phyloP scores from a whole-genome alignment of 2,113 vertebrate species.

The Euleptes europaea region DNA sequence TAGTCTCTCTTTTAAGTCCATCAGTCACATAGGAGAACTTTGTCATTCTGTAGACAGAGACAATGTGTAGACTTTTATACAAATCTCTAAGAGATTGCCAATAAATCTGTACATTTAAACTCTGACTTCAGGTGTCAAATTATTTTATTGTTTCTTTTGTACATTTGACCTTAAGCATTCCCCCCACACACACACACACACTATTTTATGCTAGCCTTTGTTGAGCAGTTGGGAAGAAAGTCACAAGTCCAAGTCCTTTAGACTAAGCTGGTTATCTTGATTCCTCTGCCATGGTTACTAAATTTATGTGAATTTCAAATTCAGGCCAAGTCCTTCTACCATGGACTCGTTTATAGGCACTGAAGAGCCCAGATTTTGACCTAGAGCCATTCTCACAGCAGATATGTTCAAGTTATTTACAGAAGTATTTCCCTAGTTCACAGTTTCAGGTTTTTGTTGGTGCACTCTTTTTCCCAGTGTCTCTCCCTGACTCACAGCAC shows the following conservation, averaged over 20 bases:
- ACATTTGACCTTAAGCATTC: neutral
- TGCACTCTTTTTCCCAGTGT: neutral
- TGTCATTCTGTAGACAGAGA: conserved; percentile 2
- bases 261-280: neutral
- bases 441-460: neutral
- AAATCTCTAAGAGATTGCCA: conserved; percentile 12
- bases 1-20: neutral
- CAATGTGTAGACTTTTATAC: neutral
- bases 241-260: neutral
- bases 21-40: neutral
- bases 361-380: neutral
- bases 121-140: conserved; percentile 17
- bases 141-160: neutral
- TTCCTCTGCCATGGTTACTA: too few relatives aligned
- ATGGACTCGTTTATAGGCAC: neutral
- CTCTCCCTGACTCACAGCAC: neutral
- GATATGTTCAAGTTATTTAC: neutral
- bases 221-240: neutral
- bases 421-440: neutral
- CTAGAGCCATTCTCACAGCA: neutral
- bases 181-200: too few relatives aligned
- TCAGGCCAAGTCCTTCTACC: neutral
- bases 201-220: neutral
- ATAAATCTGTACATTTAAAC: conserved; percentile 16
- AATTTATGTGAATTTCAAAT: neutral